Base-by-base conservation (phyloP, 2,888 invertebrate species). In the Diarsia mendica region DNA sequence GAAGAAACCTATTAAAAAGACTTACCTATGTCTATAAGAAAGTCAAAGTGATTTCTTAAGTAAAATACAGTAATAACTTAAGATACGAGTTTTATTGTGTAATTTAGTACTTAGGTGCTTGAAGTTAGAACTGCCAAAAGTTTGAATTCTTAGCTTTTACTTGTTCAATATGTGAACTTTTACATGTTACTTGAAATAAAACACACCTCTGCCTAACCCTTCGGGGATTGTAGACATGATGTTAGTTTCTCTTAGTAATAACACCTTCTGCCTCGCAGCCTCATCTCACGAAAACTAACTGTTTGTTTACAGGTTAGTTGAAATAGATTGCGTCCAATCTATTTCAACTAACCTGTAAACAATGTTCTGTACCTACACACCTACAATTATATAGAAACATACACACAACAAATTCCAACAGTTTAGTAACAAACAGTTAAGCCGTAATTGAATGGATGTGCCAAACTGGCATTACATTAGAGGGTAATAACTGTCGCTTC, bases 401-500 rank as follows among this genome's bases (percentile, higher is more conserved):
- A 51, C 48, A 51, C 46, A 39, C 18, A 77, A 75, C 70, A 84
- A 75, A 84, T 84, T 79, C 78, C 85, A 60, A 61, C 53, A 74
- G 83, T 77, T 77, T 75, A 84, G 86, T 80, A 84, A 80, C 83
- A 83, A 87, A 88, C 87, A 88, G 86, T 91, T 88, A 84, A 88
- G 88, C 88, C 82, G 84, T 90, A 89, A 90, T 87, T 87, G 85
- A 87, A 89, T 88, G 88, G 88, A 90, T 89, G 89, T 91, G 90
- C 90, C 91, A 88, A 93, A 92, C 91, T 88, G 89, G 89, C 89
- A 91, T 93, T 91, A 93, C 92, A 92, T 94, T 91, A 91, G 89
- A 90, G 89, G 91, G 92, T 89, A 93, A 93, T 93, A 93, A 93
- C 92, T 92, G 93, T 93, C 92, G 87, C 86, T 86, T 83, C 82